Conservation (phyloP, 2,113 vertebrate genomes). For the Lepisosteus oculatus region DNA sequence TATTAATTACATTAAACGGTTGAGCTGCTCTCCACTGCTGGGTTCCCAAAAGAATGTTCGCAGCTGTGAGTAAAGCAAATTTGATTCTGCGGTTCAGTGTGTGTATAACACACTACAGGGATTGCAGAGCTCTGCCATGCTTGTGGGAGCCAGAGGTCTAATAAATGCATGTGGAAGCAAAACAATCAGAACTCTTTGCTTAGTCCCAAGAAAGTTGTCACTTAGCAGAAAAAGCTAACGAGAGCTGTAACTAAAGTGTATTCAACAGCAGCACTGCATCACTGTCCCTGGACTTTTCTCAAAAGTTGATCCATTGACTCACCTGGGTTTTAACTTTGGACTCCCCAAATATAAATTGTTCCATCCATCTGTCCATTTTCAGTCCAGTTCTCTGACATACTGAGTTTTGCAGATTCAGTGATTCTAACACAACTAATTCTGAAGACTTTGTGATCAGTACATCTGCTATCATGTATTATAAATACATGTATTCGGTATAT, state of each 20-base stretch:
- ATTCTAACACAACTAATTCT: no score
- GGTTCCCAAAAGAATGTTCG: slow-evolving; percentile 92
- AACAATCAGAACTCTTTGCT: background rate
- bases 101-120: slow-evolving; percentile 44
- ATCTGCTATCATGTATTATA: no score
- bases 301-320: no score
- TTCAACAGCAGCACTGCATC: background rate
- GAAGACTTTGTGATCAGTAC: no score
- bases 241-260: background rate
- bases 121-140: slow-evolving; percentile 51
- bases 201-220: background rate
- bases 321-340: no score
- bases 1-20: slow-evolving; percentile 87
- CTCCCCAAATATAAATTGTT: no score
- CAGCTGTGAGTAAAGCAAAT: slow-evolving; percentile 81
- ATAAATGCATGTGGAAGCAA: slow-evolving; percentile 14
- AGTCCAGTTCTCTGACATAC: no score
- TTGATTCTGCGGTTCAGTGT: slow-evolving; percentile 61
- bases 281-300: no score
- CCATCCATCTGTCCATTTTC: no score
- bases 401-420: no score
- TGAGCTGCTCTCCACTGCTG: slow-evolving; percentile 76
- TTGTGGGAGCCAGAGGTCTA: slow-evolving; percentile 61
- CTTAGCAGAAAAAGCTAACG: background rate
- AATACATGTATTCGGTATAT: no score